Base-by-base conservation (phyloP, 2,888 invertebrate genomes). In the Callimorpha dominula region DNA sequence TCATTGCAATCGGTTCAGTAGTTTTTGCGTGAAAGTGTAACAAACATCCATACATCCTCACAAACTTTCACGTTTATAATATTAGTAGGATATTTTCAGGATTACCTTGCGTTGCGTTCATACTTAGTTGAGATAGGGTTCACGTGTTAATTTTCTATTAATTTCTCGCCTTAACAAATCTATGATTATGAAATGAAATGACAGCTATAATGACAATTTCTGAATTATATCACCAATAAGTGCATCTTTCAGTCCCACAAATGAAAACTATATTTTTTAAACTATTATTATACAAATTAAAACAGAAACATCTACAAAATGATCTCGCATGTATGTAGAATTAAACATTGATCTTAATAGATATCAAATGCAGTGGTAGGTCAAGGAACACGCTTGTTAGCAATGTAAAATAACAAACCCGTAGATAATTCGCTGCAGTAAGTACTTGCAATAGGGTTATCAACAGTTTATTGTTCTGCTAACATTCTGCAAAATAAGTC, bases 331-430 rank as follows among this genome's bases (percentile, higher is more conserved):
- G 65, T 69, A 71, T 60, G 60, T 67, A 57, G 52, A 74, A 65
- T 78, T 75, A 73, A 78, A 74, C 73, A 75, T 82, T 82, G 81
- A 76, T 77, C 65, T 49, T 66, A 66, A 74, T 78, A 77, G 82
- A 81, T 83, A 82, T 81, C 75, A 72, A 68, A 74, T 81, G 68
- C 72, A 70, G 69, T 77, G 76, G 71, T 78, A 77, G 82, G 81
- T 80, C 80, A 81, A 78, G 81, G 78, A 49, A n/a, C 3, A 5
- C 20, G 0, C 64, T 57, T 78, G 79, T 72, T 77, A 84, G 50
- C 68, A 57, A 78, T 75, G 76, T 65, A 79, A 74, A 72, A 62
- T 40, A 62, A 49, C 49, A 76, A 71, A 42, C 50, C 65, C 15
- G 17, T 31, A 57, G 42, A 77, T 50, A 60, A 70, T 75, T 70